These are phyloP conservation scores for Rotaria sp. DNA, from an alignment of 2,888 invertebrate species.

Conservation along the genomic window DNA sequence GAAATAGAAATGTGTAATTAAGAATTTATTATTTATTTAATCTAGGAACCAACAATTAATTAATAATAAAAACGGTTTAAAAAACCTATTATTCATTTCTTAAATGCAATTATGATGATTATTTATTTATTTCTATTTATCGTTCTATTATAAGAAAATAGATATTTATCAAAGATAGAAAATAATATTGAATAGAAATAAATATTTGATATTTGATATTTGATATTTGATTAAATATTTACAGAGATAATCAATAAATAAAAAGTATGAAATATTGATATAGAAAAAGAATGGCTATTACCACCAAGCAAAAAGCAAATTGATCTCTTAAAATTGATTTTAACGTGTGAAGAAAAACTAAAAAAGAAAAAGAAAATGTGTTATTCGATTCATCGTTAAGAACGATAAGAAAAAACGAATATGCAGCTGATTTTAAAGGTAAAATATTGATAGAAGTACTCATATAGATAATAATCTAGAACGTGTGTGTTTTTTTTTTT, in stretches of 20 bases:
- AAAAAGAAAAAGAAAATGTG: background rate
- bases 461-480: background rate
- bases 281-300: background rate
- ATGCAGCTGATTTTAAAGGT: background rate
- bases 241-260: background rate
- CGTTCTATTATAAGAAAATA: too few relatives aligned
- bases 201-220: background rate
- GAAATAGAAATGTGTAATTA: background rate
- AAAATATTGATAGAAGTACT: background rate
- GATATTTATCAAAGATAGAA: too few relatives aligned
- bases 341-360: background rate
- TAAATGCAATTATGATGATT: too few relatives aligned
- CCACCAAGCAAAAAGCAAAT: background rate
- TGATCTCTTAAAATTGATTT: background rate
- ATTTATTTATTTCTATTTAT: too few relatives aligned
- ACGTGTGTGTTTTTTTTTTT: background rate
- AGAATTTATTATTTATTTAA: background rate
- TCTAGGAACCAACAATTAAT: background rate
- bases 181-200: background rate
- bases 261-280: too few relatives aligned
- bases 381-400: background rate
- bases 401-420: background rate
- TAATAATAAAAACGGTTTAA: background rate
- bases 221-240: background rate
- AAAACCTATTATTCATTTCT: too few relatives aligned